Conservation (phyloP, 2,113 vertebrate species). For the Gymnobelideus leadbeateri region DNA sequence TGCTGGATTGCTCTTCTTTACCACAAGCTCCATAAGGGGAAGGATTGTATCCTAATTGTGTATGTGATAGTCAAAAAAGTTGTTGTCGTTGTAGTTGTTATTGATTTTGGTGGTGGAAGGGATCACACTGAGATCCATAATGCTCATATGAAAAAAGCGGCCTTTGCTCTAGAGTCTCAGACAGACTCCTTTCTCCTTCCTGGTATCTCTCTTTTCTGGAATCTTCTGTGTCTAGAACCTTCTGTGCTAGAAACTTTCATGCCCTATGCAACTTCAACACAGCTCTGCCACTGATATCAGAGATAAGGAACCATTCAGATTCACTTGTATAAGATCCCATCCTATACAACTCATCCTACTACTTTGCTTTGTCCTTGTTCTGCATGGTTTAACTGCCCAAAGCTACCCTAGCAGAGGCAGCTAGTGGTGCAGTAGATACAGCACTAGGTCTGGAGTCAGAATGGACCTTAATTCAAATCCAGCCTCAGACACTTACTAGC, state of each 20-base stretch:
- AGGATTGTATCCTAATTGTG: neutral
- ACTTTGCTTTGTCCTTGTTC: too few relatives aligned
- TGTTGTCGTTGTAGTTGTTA: neutral
- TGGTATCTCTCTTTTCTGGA: neutral
- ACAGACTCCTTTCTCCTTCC: neutral
- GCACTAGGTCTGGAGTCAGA: too few relatives aligned
- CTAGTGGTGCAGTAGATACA: too few relatives aligned
- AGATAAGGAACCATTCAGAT: too few relatives aligned
- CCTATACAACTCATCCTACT: too few relatives aligned
- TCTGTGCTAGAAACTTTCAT: neutral
- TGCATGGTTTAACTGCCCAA: too few relatives aligned
- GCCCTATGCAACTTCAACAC: too few relatives aligned
- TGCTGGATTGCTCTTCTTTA: neutral
- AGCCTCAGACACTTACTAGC: too few relatives aligned
- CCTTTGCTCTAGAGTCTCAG: neutral
- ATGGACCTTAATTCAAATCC: too few relatives aligned
- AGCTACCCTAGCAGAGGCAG: too few relatives aligned
- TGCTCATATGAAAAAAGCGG: neutral
- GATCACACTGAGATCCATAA: neutral
- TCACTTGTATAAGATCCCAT: too few relatives aligned
- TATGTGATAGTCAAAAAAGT: neutral
- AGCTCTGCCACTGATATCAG: too few relatives aligned
- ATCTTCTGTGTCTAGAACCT: neutral
- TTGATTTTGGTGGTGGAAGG: neutral
- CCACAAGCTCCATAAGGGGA: neutral